Evolutionary conservation across 2,797 vertebrate genomes (phyloP).

Genomic region (Gallirallus australis): DNA sequence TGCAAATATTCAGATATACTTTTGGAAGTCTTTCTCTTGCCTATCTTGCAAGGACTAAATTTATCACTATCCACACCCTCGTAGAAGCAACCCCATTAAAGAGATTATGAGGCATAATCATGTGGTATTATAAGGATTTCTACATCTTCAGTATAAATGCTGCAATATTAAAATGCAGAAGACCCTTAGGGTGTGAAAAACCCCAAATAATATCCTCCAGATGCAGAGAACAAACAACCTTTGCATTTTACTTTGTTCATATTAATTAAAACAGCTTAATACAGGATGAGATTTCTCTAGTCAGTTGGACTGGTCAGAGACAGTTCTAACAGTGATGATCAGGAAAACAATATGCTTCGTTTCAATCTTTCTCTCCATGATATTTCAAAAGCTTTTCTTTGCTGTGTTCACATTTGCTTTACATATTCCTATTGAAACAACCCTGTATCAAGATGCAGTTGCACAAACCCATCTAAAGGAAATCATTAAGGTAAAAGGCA

Average conservation of each 20-base stretch:
- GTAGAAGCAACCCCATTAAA: neutral
- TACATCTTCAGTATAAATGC: neutral
- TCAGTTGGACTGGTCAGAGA: neutral
- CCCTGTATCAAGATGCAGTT: neutral
- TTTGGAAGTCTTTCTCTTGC: neutral
- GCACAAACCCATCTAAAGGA: neutral
- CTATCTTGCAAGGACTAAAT: neutral
- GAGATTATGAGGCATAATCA: neutral
- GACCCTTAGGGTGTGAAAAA: neutral
- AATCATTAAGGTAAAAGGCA: neutral
- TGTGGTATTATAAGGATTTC: neutral
- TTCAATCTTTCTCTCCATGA: neutral
- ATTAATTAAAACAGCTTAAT: neutral
- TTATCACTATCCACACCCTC: constrained; percentile 7
- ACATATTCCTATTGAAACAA: neutral
- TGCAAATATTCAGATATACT: neutral
- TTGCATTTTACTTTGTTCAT: neutral
- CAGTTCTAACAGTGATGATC: neutral
- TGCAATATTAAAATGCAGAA: neutral
- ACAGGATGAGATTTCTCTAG: neutral
- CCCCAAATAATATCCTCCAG: neutral
- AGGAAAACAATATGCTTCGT: neutral
- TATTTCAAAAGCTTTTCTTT: neutral
- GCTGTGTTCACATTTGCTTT: neutral
- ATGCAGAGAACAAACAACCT: neutral